A percentile compares a stretch with the other conserved stretches of the same genome.
phyloP scores from a whole-genome alignment of 2,797 vertebrate species.

The Steatocranus sp. region DNA sequence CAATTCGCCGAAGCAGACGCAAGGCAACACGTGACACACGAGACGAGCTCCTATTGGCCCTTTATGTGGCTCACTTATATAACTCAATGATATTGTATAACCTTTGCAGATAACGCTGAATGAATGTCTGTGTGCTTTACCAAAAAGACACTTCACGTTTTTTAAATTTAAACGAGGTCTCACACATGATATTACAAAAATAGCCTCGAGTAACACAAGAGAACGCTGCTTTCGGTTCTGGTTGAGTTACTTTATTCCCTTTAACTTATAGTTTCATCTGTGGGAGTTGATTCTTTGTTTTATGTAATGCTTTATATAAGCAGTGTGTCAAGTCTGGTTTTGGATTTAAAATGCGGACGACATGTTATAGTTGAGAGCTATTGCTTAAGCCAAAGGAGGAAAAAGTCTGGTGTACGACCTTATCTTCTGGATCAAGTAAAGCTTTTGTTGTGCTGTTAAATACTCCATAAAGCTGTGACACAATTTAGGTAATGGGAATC shows the following conservation, averaged over 20 bases:
- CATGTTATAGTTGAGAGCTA: not conserved
- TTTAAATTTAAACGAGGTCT: not conserved
- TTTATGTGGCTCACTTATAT: constrained; percentile 76
- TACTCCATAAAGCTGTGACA: constrained; percentile 4
- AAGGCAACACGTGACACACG: constrained; percentile 53
- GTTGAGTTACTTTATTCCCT: not conserved
- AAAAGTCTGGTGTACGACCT: accelerated
- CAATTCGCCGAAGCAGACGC: not conserved
- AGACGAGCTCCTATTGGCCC: constrained; percentile 55
- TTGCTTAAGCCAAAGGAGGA: accelerated
- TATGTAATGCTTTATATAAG: constrained; percentile 75
- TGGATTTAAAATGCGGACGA: not conserved
- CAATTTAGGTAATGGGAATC: not conserved
- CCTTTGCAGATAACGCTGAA: constrained; percentile 2
- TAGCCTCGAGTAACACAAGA: not conserved
- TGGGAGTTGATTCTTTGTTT: constrained; percentile 38
- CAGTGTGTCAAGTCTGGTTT: not conserved
- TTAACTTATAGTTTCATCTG: not conserved
- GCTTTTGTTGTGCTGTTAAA: not conserved
- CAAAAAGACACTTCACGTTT: not conserved
- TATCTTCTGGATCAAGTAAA: not conserved
- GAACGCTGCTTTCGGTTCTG: not conserved
- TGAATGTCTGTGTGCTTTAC: not conserved
- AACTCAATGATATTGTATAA: constrained; percentile 77
- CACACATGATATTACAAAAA: not conserved